Base-by-base conservation (phyloP, 2,888 invertebrate species). In the Heliconius cydno region DNA sequence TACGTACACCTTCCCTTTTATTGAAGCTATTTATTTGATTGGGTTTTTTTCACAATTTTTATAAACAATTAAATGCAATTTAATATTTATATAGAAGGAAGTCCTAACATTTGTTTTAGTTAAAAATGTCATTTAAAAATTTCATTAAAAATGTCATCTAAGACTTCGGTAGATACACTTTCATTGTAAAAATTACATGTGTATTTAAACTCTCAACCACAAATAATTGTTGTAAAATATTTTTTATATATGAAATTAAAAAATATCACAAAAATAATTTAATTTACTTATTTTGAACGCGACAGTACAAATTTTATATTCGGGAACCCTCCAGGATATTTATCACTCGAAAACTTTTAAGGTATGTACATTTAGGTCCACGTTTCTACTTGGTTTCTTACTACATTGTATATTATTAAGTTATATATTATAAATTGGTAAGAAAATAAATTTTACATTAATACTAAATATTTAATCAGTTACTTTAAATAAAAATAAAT, bases 341-440 rank as follows among this genome's bases (percentile, higher is more conserved):
- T 90, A 91, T 91, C 90, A 89, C 87, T 80, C 57, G 85, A 85
- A 87, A 91, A 91, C 90, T 91, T 91, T 91, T 89, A 90, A 91
- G 90, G 91, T 88, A 89, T 90, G 87, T 87, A 90, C 88, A 89
- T 90, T 89, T 89, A 89, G 87, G 86, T 86, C 83, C 82, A 81
- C 80, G 80, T 83, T 60, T 38, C 60, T 57, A 84, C 77, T 78
- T 78, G 86, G 84, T 86, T 85, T 79, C 77, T 80, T 85, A 86
- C 86, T 86, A 87, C 86, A 87, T 84, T 80, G 79, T 77, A 77
- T 71, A 71, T 81, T 81, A 79, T 52, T 57, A 70, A 57, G 73
- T 73, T 73, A 73, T 6, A 73, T 25, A 65, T 65, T 65, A 57
- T 73, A n/a, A 57, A 22, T 57, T 34, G 34, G 15, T 73, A 57